A percentile compares a stretch with the other conserved stretches of the same genome.
Conservation (phyloP, 2,113 vertebrate genomes). For the Tympanuchus pallidicinctus region DNA sequence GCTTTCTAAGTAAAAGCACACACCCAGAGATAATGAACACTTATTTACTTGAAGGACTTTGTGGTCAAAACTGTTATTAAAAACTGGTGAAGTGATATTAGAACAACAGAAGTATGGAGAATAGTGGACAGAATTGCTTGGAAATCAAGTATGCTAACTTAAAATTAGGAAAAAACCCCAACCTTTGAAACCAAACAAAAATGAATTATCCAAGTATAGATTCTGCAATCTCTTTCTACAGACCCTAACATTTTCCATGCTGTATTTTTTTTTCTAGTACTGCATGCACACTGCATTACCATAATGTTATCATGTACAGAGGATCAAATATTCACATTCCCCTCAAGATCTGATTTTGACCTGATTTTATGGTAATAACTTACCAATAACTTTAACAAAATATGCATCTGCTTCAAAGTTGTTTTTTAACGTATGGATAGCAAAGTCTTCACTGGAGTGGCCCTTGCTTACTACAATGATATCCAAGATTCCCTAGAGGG, state of each 20-base stretch:
- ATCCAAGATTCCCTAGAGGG: constrained; percentile 92
- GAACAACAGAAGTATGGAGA: neutral
- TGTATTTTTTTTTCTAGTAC: neutral
- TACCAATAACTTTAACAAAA: constrained; percentile 99
- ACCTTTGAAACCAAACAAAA: neutral
- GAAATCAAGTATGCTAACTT: neutral
- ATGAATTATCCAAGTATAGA: neutral
- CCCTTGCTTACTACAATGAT: constrained; percentile 89
- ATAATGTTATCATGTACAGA: neutral
- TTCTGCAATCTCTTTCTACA: neutral
- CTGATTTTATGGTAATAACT: constrained; percentile 69
- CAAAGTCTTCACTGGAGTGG: constrained; percentile 77
- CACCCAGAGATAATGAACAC: neutral
- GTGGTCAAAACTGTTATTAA: neutral
- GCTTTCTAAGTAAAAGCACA: neutral
- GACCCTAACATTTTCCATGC: neutral
- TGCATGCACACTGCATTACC: neutral
- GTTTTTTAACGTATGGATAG: constrained; percentile 93
- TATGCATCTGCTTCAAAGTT: constrained; percentile 98
- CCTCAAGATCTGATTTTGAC: neutral
- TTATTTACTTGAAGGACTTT: neutral
- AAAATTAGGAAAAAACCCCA: neutral
- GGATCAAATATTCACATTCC: neutral
- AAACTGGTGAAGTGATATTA: neutral
- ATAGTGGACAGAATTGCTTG: neutral